Evolutionary conservation across 37 sponge, comb jelly and placozoan species (phyloP).

Genomic region (Oscarella lobularis): DNA sequence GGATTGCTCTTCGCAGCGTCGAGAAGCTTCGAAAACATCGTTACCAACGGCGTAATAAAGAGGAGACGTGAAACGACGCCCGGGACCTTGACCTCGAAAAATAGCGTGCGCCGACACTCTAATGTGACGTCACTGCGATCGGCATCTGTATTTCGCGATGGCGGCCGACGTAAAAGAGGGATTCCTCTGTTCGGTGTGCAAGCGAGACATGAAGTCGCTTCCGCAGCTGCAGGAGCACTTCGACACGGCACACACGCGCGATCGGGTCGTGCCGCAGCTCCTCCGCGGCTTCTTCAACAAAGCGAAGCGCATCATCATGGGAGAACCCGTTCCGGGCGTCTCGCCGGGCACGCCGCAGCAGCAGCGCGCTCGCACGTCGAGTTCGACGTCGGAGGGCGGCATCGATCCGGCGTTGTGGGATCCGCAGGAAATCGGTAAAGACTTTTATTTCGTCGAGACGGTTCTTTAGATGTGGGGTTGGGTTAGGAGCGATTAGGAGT

Average conservation of each 20-base stretch:
- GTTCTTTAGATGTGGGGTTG: not conserved
- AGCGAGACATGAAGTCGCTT: not conserved
- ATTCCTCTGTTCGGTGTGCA: constrained; percentile 9
- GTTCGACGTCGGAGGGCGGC: constrained; percentile 22
- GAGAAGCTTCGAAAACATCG: constrained; percentile 22
- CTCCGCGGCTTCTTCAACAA: not conserved
- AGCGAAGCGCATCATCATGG: not conserved
- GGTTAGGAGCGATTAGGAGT: constrained; percentile 9
- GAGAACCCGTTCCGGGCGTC: no score
- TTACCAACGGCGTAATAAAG: no score
- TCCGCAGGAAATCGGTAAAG: constrained; percentile 38
- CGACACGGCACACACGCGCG: not conserved
- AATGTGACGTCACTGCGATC: no score
- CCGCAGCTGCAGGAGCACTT: constrained; percentile 1
- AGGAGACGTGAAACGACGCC: no score
- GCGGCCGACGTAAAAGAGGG: constrained; percentile 32
- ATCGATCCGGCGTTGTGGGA: constrained; percentile 28
- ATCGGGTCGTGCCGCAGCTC: not conserved
- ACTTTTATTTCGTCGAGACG: not conserved
- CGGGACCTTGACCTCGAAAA: no score
- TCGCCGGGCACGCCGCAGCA: not conserved
- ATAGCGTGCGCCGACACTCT: no score
- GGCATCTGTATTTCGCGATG: no score
- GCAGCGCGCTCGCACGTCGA: not conserved
- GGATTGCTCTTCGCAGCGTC: constrained; percentile 25